Conservation (phyloP, 2,888 invertebrate genomes). For the Dendrolimus pini region DNA sequence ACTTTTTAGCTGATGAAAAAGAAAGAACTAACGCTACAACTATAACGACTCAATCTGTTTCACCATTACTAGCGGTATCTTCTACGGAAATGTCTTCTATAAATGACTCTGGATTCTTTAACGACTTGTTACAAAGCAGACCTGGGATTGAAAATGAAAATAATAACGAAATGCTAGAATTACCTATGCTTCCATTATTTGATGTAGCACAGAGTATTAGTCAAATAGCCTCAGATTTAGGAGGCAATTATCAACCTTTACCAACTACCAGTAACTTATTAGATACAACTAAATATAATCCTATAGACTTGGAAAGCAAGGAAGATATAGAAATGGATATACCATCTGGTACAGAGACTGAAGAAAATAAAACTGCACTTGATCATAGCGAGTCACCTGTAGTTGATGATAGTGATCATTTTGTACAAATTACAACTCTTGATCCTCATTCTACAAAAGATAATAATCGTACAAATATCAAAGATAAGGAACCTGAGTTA, state of each 20-base stretch:
- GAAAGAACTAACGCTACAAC: slow-evolving; percentile 53
- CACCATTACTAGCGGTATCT: slow-evolving; percentile 52
- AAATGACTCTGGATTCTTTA: slow-evolving; percentile 20
- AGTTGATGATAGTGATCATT: slow-evolving; percentile 36
- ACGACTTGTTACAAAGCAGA: slow-evolving; percentile 12
- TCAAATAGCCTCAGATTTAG: slow-evolving; percentile 69
- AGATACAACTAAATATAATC: slow-evolving; percentile 40
- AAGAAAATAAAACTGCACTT: slow-evolving; percentile 21
- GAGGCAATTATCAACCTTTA: slow-evolving; percentile 46
- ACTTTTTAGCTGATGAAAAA: slow-evolving; percentile 22
- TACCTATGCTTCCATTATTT: slow-evolving; percentile 44
- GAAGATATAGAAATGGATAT: slow-evolving; percentile 61
- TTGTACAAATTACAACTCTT: slow-evolving; percentile 58
- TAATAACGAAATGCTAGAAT: slow-evolving; percentile 23
- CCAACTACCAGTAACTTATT: slow-evolving; percentile 50
- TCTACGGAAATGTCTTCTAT: slow-evolving; percentile 43
- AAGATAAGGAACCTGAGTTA: neutral
- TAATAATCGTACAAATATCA: slow-evolving; percentile 3
- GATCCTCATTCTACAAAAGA: slow-evolving; percentile 40
- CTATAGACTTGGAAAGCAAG: slow-evolving; percentile 54
- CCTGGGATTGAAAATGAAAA: slow-evolving; percentile 10
- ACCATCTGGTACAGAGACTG: slow-evolving; percentile 33
- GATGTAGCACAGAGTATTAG: slow-evolving; percentile 69
- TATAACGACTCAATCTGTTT: slow-evolving; percentile 62
- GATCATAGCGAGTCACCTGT: slow-evolving; percentile 9